These are phyloP conservation scores for Diplazon laetatorius DNA, from an alignment of 2,888 invertebrate species.

Conservation along the genomic window DNA sequence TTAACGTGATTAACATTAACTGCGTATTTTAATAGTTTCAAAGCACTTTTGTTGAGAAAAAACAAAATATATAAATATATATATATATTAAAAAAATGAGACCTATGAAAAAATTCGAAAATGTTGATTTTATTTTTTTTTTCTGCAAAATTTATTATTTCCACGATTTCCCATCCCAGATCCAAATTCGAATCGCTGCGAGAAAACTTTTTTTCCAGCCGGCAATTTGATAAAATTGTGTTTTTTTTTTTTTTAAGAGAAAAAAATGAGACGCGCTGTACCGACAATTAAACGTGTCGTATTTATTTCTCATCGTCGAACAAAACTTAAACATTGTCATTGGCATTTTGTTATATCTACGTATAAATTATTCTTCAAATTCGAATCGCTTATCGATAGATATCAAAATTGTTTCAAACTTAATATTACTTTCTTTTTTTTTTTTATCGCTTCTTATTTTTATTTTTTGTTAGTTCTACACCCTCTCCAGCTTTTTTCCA, in stretches of 20 bases:
- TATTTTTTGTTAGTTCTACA: conserved; percentile 4
- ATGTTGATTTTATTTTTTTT: conserved; percentile 2
- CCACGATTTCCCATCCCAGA: too few relatives aligned
- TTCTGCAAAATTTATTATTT: conserved; percentile 4
- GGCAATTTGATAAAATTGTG: too few relatives aligned
- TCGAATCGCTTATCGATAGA: conserved; percentile 23
- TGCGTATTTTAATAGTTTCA: conserved; percentile 40
- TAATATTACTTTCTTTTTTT: not conserved
- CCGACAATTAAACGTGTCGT: conserved; percentile 34
- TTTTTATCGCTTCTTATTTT: conserved; percentile 6
- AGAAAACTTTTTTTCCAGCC: too few relatives aligned
- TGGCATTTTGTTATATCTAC: conserved; percentile 58
- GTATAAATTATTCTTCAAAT: conserved; percentile 18
- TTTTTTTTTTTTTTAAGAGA: conserved; percentile 13
- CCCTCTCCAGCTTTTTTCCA: conserved; percentile 40
- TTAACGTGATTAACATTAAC: conserved; percentile 54
- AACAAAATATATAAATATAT: conserved; percentile 62
- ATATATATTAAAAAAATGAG: too few relatives aligned
- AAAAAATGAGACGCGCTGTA: conserved; percentile 31
- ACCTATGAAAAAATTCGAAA: too few relatives aligned
- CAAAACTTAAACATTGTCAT: conserved; percentile 28
- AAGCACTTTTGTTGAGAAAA: conserved; percentile 69
- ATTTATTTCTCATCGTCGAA: conserved; percentile 31
- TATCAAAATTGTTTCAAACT: conserved; percentile 6
- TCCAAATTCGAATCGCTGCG: too few relatives aligned